Evolutionary conservation across 2,113 vertebrate species (phyloP).

Genomic region (Arizona elegans): DNA sequence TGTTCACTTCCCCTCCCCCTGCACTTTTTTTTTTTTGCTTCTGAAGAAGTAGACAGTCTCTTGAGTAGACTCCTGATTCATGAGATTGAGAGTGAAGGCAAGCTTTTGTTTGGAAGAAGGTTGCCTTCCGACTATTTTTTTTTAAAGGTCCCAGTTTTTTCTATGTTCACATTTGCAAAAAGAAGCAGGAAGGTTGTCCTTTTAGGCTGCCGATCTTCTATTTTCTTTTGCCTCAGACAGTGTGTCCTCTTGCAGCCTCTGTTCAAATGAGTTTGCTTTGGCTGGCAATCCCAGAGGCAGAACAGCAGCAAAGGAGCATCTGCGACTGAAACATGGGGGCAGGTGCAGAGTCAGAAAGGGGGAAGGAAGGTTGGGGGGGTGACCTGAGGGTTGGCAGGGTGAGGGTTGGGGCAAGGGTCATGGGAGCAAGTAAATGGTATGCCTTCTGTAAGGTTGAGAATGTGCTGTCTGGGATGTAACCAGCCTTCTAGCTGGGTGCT

Average conservation of each 20-base stretch:
- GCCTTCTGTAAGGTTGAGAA: background rate
- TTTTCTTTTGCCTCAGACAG: conserved; percentile 7
- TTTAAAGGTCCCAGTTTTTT: conserved; percentile 48
- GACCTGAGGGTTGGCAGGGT: conserved; percentile 35
- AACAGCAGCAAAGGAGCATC: conserved; percentile 16
- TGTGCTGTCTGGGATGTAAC: background rate
- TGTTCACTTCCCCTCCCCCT: no score
- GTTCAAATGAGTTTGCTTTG: background rate
- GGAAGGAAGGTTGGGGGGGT: background rate
- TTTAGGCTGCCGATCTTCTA: conserved; percentile 1
- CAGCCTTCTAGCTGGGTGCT: background rate
- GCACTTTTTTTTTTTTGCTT: conserved; percentile 19
- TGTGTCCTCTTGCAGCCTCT: background rate
- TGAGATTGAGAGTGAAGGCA: conserved; percentile 56
- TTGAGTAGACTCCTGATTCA: conserved; percentile 51
- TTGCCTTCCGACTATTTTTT: conserved; percentile 39
- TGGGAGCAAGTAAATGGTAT: conserved; percentile 17
- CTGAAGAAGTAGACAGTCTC: conserved; percentile 34
- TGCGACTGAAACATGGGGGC: background rate
- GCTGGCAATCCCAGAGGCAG: conserved; percentile 21
- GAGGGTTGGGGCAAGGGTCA: conserved; percentile 44
- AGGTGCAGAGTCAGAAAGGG: conserved; percentile 43
- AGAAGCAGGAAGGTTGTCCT: conserved; percentile 39
- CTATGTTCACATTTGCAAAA: conserved; percentile 63
- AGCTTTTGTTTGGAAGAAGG: conserved; percentile 46